phyloP scores from a whole-genome alignment of 2,888 invertebrate species.

The Hyles lineata region DNA sequence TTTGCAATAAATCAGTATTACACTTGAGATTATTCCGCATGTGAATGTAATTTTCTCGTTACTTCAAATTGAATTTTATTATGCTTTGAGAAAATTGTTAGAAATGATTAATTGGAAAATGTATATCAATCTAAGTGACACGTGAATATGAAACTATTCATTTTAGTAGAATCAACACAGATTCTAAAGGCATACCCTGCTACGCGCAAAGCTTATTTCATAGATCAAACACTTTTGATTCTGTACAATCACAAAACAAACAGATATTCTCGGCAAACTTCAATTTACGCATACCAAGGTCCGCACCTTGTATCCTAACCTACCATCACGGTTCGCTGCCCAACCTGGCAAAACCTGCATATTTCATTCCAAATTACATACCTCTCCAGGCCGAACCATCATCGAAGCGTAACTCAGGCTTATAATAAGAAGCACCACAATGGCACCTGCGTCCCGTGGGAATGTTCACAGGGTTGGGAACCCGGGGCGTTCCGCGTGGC shows the following conservation, averaged over 20 bases:
- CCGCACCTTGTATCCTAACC: no score
- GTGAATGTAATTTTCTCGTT: neutral
- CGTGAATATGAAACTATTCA: no score
- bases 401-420: constrained; percentile 33
- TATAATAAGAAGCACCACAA: constrained; percentile 65
- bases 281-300: no score
- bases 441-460: constrained; percentile 71
- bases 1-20: constrained; percentile 24
- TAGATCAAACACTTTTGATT: no score
- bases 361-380: neutral
- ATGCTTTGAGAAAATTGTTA: neutral
- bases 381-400: neutral
- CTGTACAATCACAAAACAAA: no score
- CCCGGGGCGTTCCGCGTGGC: constrained; percentile 60
- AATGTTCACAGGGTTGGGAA: constrained; percentile 58
- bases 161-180: no score
- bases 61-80: neutral
- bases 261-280: no score
- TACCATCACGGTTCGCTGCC: neutral
- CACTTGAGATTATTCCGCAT: neutral
- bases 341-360: neutral
- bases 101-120: neutral
- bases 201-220: no score
- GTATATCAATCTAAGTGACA: no score
- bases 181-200: no score